Evolutionary conservation across 2,797 vertebrate genomes (phyloP).

Genomic region (Chloroceryle amazona): DNA sequence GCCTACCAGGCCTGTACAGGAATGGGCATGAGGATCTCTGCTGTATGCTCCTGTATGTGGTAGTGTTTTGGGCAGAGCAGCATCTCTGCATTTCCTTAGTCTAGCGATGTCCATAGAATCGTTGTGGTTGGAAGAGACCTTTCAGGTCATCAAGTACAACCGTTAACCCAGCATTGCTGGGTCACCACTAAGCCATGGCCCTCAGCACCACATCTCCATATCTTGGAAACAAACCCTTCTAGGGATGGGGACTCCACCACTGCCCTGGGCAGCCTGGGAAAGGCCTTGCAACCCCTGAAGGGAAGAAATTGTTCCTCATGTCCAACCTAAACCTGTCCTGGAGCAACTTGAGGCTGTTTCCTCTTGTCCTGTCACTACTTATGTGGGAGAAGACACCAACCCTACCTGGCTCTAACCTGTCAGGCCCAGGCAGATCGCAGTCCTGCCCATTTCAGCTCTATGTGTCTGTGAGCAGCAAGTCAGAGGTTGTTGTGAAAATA

Average conservation of each 20-base stretch:
- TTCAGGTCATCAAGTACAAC: background rate
- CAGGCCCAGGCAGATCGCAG: rapidly evolving
- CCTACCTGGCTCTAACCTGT: background rate
- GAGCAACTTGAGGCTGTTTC: background rate
- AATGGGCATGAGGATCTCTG: background rate
- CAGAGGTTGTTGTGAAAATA: rapidly evolving
- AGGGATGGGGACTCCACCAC: background rate
- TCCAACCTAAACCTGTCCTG: background rate
- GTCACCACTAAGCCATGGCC: background rate
- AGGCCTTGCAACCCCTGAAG: background rate
- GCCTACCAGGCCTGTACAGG: rapidly evolving
- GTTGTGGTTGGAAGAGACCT: background rate
- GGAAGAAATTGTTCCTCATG: background rate
- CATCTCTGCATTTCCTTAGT: background rate
- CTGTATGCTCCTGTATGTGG: rapidly evolving
- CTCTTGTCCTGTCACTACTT: background rate
- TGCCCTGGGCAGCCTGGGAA: background rate
- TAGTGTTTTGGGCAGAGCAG: background rate
- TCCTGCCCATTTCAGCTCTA: rapidly evolving
- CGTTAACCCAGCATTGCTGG: background rate
- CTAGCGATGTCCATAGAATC: background rate
- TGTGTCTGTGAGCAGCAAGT: background rate
- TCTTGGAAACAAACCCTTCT: background rate
- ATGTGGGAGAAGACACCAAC: background rate
- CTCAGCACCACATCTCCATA: background rate